These are phyloP conservation scores for Mirounga angustirostris DNA, from an alignment of 2,113 vertebrate genomes.

Conservation along the genomic window DNA sequence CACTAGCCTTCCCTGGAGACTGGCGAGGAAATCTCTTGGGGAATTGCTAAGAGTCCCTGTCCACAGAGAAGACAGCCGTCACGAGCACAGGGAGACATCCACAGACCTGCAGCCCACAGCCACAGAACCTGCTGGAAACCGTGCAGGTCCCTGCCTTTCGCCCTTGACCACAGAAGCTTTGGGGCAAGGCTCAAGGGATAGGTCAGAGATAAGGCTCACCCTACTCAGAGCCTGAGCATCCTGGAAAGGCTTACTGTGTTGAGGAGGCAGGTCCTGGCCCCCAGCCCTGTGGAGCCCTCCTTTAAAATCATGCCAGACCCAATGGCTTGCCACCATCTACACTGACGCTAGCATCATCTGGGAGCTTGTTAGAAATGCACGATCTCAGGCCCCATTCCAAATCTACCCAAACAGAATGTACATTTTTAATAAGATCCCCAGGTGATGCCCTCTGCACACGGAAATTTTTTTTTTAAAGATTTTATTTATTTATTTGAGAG, in stretches of 20 bases:
- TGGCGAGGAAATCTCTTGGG: background rate
- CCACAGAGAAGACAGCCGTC: background rate
- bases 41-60: background rate
- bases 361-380: background rate
- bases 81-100: fast-evolving
- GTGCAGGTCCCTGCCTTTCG: background rate
- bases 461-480: background rate
- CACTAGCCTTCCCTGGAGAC: background rate
- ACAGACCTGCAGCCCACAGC: background rate
- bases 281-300: fast-evolving
- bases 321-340: background rate
- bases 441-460: background rate
- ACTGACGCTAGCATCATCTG: background rate
- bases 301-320: background rate
- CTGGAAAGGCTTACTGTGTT: background rate
- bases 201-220: too few relatives aligned
- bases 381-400: too few relatives aligned
- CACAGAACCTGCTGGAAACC: background rate
- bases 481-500: too few relatives aligned
- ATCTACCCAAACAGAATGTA: background rate
- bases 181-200: background rate
- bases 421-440: background rate
- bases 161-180: background rate
- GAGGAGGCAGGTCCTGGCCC: background rate
- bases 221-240: background rate